Conservation (phyloP, 2,888 invertebrate species). For the Cataglyphis altisquamis region DNA sequence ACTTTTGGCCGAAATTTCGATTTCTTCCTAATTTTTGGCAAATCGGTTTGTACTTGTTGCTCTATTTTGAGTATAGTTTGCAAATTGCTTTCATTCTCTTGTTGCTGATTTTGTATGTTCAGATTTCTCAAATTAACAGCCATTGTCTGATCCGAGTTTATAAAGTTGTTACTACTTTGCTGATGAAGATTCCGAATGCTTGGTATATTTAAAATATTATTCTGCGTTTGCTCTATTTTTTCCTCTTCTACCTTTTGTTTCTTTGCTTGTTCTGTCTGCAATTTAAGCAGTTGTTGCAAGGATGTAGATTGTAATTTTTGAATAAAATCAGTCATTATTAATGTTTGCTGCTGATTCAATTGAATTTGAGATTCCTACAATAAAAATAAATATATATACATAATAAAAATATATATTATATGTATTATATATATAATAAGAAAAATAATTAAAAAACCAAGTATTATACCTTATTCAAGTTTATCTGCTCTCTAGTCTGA, state of each 20-base stretch:
- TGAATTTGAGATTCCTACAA: constrained; percentile 78
- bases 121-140: constrained; percentile 82
- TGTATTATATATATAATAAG: too few species aligned
- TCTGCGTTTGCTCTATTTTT: constrained; percentile 80
- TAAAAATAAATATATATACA: constrained; percentile 17
- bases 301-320: constrained; percentile 84
- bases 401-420: background rate
- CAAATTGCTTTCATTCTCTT: constrained; percentile 69
- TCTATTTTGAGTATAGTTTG: constrained; percentile 73
- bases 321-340: constrained; percentile 83
- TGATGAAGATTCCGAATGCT: constrained; percentile 80
- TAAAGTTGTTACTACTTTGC: constrained; percentile 79
- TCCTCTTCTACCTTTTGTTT: constrained; percentile 80
- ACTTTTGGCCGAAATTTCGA: constrained; percentile 85
- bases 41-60: constrained; percentile 79
- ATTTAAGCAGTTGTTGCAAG: constrained; percentile 84
- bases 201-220: constrained; percentile 85
- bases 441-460: background rate
- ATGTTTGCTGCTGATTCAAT: constrained; percentile 82
- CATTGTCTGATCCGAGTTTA: constrained; percentile 80
- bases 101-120: constrained; percentile 79
- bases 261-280: constrained; percentile 82
- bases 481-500: constrained; percentile 70
- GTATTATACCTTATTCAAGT: constrained; percentile 70
- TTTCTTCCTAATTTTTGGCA: constrained; percentile 82